Evolutionary conservation across 2,888 invertebrate species (phyloP), one percentile per base, ranked within the genome.

Genomic region (Epinotia bilunana): DNA sequence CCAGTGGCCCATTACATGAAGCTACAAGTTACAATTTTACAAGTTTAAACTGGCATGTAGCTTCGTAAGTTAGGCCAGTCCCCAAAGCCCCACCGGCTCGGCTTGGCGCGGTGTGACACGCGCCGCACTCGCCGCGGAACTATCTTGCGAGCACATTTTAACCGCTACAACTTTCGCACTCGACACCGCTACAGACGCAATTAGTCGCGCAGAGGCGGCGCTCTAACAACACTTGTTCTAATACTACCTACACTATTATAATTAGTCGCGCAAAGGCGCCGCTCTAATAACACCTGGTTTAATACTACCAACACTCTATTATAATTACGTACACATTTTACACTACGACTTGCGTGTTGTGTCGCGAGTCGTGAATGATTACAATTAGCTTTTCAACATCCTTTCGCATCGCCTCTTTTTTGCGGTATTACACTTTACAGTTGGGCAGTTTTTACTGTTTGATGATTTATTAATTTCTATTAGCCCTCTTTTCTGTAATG

Each of bases 81-180:
- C 49, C 49, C 16, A 1, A 16, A 13, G 9, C 43, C 46, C 4
- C 46, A 13, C 13, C 16, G 49, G 1, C 39, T 7, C 39, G 39
- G 53, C 53, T 53, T n/a, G 53, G 53, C n/a, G n/a, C 53, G 53
- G 53, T 53, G 53, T 53, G n/a, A 53, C n/a, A 2, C 6, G 53
- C 53, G 53, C 49, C 16, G 16, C 53, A 7, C 53, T 53, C 13
- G 49, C 53, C 53, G 53, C 53, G 53, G 53, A n/a, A 53, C 53
- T n/a, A n/a, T 5, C 53, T n/a, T 13, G n/a, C 53, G 53, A 53
- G 53, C 65, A 64, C 46, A 64, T 46, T 46, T 16, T 23, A 23
- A n/a, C 53, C n/a, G 53, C 63, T 23, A 46, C 63, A 64, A 64
- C 23, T 64, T 64, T 46, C 63, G 46, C 63, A 64, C 63, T 64